Percentiles rank a stretch among this genome's conserved stretches.
Evolutionary conservation across 37 sponge, comb jelly and placozoan genomes (phyloP).

Genomic region (Chondrilla cf. caribensis): DNA sequence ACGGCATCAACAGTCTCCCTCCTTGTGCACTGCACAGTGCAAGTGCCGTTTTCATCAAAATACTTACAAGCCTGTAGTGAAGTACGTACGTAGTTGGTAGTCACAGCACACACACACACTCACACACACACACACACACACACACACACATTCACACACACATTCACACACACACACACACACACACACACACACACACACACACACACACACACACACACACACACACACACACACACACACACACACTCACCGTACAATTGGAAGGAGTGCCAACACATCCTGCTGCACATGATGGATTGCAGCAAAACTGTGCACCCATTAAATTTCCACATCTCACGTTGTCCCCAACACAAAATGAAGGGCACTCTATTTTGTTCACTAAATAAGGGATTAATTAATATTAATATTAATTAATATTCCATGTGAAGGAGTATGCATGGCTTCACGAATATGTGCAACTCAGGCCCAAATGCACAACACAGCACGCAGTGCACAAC

Average conservation of each 20-base stretch:
- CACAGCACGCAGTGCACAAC: too few species aligned
- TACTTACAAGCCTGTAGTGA: conserved; percentile 48
- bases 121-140: background rate
- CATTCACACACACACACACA: conserved; percentile 17
- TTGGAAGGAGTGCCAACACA: too few species aligned
- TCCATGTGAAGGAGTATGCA: too few species aligned
- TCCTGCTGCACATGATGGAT: too few species aligned
- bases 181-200: conserved; percentile 19
- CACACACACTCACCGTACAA: conserved; percentile 10
- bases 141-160: background rate
- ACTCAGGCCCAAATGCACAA: too few species aligned
- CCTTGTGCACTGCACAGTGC: conserved; percentile 53
- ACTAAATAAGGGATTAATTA: too few species aligned
- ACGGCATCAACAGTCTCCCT: conserved; percentile 25
- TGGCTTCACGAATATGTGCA: too few species aligned
- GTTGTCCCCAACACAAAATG: too few species aligned
- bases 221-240: conserved; percentile 20
- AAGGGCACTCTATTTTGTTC: too few species aligned
- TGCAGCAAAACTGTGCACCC: too few species aligned
- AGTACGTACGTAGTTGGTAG: background rate
- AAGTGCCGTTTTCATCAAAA: conserved; percentile 65
- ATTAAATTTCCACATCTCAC: too few species aligned
- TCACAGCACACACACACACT: background rate
- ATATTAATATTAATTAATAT: too few species aligned
- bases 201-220: conserved; percentile 14